Evolutionary conservation across 2,888 invertebrate species (phyloP).

Genomic region (Trichacis sp.): DNA sequence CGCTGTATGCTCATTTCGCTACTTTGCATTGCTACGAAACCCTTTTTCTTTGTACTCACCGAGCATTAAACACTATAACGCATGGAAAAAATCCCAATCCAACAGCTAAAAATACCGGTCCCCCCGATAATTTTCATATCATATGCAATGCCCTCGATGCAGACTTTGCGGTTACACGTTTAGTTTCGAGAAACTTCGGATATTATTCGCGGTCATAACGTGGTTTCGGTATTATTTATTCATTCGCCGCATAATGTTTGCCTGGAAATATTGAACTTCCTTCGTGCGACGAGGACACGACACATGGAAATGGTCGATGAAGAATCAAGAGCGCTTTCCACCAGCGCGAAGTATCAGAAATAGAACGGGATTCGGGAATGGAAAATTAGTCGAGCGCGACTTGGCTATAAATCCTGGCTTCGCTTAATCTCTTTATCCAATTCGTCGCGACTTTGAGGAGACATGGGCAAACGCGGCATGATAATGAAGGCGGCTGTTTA

Average conservation of each 20-base stretch:
- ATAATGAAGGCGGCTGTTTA: constrained; percentile 59
- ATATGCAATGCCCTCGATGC: constrained; percentile 12
- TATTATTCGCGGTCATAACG: constrained; percentile 29
- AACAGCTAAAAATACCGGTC: too few relatives aligned
- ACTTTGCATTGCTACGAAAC: not conserved
- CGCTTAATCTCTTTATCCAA: constrained; percentile 38
- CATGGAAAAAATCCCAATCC: too few relatives aligned
- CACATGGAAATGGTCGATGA: constrained; percentile 6
- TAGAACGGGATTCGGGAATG: too few relatives aligned
- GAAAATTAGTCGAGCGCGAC: not conserved
- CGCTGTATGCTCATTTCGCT: constrained; percentile 7
- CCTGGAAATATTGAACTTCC: constrained; percentile 39
- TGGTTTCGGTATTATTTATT: constrained; percentile 34
- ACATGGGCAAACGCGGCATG: constrained; percentile 46
- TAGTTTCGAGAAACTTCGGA: constrained; percentile 14
- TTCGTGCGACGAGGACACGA: too few relatives aligned
- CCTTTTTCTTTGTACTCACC: constrained; percentile 13
- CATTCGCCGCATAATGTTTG: constrained; percentile 33
- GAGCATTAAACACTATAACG: too few relatives aligned
- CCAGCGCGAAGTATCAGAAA: too few relatives aligned
- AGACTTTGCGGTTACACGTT: constrained; percentile 20
- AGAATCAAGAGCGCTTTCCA: not conserved
- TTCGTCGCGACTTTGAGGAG: constrained; percentile 33
- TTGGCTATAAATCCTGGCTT: constrained; percentile 9
- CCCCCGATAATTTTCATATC: constrained; percentile 17